A percentile compares a stretch with the other conserved stretches of the same genome.
Conservation (phyloP, 2,797 vertebrate species). For the Molothrus aeneus region DNA sequence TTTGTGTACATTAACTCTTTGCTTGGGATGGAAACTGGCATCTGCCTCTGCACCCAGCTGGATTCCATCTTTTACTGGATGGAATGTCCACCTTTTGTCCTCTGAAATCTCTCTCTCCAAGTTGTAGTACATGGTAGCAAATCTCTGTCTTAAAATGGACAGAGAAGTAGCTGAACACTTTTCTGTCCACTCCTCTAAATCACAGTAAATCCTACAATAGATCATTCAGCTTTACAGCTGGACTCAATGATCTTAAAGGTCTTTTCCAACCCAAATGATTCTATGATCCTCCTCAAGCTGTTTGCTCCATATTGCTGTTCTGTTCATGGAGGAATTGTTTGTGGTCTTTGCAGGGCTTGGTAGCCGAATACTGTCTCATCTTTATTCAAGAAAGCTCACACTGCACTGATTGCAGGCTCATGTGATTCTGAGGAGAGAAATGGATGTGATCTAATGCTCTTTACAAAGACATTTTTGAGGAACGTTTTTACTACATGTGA, state of each 20-base stretch:
- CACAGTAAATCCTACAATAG: neutral
- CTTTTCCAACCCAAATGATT: neutral
- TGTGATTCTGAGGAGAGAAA: neutral
- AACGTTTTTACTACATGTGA: neutral
- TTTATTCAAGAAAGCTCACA: conserved; percentile 14
- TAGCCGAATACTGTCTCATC: neutral
- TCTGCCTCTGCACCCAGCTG: neutral
- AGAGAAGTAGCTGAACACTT: neutral
- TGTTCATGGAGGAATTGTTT: neutral
- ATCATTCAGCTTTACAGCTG: neutral
- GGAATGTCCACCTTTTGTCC: neutral
- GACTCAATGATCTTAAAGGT: neutral
- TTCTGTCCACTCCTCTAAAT: neutral
- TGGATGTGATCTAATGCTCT: neutral
- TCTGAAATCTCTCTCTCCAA: neutral
- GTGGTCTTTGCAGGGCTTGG: neutral
- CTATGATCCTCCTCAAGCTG: neutral
- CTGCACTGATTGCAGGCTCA: neutral
- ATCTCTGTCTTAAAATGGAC: neutral
- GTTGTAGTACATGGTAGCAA: neutral
- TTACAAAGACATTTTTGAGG: neutral
- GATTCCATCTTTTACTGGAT: neutral
- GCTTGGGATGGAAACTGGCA: neutral
- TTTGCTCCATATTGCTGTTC: neutral
- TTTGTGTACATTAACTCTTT: neutral